phyloP scores from a whole-genome alignment of 2,113 vertebrate species.

The Forbesichthys papilliferus region DNA sequence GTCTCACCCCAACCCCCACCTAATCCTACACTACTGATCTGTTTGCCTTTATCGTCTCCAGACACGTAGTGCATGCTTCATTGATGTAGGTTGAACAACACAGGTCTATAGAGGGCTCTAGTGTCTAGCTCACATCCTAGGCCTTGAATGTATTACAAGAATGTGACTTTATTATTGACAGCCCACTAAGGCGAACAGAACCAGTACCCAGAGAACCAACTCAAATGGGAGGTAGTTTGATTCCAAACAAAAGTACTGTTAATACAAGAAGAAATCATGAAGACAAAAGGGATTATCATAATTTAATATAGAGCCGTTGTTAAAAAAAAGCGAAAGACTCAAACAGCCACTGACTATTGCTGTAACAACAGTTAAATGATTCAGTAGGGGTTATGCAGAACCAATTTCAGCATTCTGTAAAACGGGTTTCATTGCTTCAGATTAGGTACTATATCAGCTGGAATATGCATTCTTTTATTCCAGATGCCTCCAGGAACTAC shows the following conservation, averaged over 20 bases:
- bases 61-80: constrained; percentile 39
- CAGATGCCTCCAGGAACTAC: no score
- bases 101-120: constrained; percentile 6
- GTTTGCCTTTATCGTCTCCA: constrained; percentile 63
- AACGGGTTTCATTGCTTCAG: no score
- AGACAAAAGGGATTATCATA: constrained; percentile 39
- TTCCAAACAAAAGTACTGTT: neutral
- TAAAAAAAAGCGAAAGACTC: neutral
- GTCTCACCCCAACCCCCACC: constrained; percentile 46
- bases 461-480: no score
- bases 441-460: no score
- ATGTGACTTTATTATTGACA: constrained; percentile 28
- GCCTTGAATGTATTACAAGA: constrained; percentile 34
- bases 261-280: neutral
- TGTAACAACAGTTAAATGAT: neutral
- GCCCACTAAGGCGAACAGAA: neutral
- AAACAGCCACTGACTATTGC: neutral
- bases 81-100: constrained; percentile 14
- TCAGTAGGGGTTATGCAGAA: neutral
- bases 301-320: constrained; percentile 25
- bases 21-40: constrained; percentile 66
- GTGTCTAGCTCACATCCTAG: constrained; percentile 22
- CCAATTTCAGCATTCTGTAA: no score
- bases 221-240: neutral
- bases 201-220: no score